Percentiles rank a stretch among this genome's conserved stretches.
These are phyloP conservation scores for Heliconius hortense DNA, from an alignment of 2,888 invertebrate genomes.

Conservation along the genomic window DNA sequence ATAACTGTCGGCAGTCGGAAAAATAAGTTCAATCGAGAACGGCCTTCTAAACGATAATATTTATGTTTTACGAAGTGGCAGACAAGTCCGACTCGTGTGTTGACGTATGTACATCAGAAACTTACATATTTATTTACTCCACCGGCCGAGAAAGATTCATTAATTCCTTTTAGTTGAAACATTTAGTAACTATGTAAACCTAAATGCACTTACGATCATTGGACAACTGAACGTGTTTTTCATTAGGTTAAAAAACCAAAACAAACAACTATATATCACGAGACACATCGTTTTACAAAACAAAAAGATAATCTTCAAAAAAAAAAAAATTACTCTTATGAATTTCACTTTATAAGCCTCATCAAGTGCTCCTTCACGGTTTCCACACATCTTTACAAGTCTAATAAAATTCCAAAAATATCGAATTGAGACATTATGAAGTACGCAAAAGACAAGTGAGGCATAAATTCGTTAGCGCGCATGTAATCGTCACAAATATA, in stretches of 20 bases:
- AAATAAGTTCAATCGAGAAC: slow-evolving; percentile 78
- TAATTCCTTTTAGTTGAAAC: slow-evolving; percentile 25
- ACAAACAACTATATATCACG: slow-evolving; percentile 13
- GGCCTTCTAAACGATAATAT: slow-evolving; percentile 79
- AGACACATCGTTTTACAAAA: slow-evolving; percentile 21
- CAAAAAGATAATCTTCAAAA: slow-evolving; percentile 18
- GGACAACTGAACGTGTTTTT: background rate
- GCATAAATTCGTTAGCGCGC: slow-evolving; percentile 79
- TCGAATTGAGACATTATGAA: slow-evolving; percentile 70
- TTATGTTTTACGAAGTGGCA: slow-evolving; percentile 79
- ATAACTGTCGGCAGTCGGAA: slow-evolving; percentile 82
- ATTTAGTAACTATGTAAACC: slow-evolving; percentile 13
- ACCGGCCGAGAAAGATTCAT: slow-evolving; percentile 33
- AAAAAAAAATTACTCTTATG: slow-evolving; percentile 47
- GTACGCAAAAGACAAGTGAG: slow-evolving; percentile 66
- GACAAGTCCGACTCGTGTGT: slow-evolving; percentile 58
- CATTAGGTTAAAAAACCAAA: slow-evolving; percentile 7
- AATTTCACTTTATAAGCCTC: slow-evolving; percentile 63
- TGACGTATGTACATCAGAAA: slow-evolving; percentile 71
- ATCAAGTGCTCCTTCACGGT: slow-evolving; percentile 64
- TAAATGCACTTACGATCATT: background rate
- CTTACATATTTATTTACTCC: slow-evolving; percentile 46
- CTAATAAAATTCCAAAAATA: slow-evolving; percentile 75
- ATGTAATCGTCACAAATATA: slow-evolving; percentile 75
- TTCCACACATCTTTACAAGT: slow-evolving; percentile 66